A percentile compares a stretch with the other conserved stretches of the same genome.
phyloP scores from a whole-genome alignment of 2,797 vertebrate genomes.

The Aphelocoma californica region DNA sequence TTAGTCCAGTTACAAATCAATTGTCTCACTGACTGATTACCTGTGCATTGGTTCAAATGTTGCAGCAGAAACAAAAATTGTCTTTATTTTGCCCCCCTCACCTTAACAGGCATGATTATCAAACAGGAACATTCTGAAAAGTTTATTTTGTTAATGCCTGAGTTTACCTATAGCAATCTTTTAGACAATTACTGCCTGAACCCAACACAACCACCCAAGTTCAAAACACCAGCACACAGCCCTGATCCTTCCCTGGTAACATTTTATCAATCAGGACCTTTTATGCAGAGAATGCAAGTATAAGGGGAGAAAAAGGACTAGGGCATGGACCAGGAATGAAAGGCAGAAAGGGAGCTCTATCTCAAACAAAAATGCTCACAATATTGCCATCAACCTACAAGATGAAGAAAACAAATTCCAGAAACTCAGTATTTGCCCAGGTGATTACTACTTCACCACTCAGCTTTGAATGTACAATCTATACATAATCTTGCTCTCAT shows the following conservation, averaged over 20 bases:
- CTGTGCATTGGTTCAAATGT: not conserved
- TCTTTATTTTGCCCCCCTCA: not conserved
- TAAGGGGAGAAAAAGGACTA: not conserved
- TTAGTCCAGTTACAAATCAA: not conserved
- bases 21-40: not conserved
- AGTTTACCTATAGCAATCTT: not conserved
- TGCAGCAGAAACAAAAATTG: not conserved
- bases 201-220: not conserved
- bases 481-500: fast-evolving
- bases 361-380: not conserved
- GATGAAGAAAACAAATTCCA: not conserved
- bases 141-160: not conserved
- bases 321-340: not conserved
- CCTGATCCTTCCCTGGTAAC: not conserved
- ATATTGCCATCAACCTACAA: not conserved
- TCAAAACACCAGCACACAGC: not conserved
- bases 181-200: not conserved
- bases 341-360: not conserved
- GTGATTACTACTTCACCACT: not conserved
- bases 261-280: not conserved
- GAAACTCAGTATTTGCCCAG: not conserved
- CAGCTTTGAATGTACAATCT: not conserved
- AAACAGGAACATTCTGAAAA: not conserved
- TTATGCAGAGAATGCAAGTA: not conserved
- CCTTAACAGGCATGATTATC: not conserved